Evolutionary conservation across 2,113 vertebrate genomes (phyloP), one percentile per base, ranked within the genome.

Genomic region (Clupea harengus): DNA sequence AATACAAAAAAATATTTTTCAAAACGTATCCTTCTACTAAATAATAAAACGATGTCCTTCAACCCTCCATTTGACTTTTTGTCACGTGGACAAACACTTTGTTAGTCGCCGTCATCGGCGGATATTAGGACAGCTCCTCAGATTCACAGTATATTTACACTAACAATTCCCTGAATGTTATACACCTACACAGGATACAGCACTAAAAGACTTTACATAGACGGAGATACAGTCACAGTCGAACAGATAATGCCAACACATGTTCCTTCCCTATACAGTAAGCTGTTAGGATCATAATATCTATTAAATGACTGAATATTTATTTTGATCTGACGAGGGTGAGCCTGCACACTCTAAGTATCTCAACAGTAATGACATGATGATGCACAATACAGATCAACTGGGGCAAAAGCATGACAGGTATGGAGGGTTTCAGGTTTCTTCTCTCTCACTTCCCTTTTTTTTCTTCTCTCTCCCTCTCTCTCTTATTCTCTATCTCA

Each of bases 321-420:
- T 32, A 78, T 17, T 39, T 39, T 32, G 72, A 78, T 78, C 25
- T 4, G 11, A 32, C 32, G 72, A 78, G 72, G 72, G 72, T 78
- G 72, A 78, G 32, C 72, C 72, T 78, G 72, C 72, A 78, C 72
- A 78, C 72, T 78, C 72, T 39, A 78, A 78, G 72, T 78, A 78
- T 78, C 72, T 39, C 11, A 39, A 10, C 3, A 39, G 25, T 78
- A 78, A 78, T 32, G 72, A 15, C 72, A 39, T 39, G 72, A 39
- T 28, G 7, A 4, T 44, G 72, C 39, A 44, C 72, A 78, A 39
- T 17, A 78, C 32, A 78, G 1, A 78, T 39, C 11, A 39, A 10
- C 10, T 39, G 11, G 9, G 28, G 4, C 72, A 15, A 78, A 78
- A 13, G 72, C 32, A 39, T 32, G 32, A 78, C 28, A 1, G 11